Evolutionary conservation across 2,797 vertebrate genomes (phyloP).

Genomic region (Enteromius mattozi): DNA sequence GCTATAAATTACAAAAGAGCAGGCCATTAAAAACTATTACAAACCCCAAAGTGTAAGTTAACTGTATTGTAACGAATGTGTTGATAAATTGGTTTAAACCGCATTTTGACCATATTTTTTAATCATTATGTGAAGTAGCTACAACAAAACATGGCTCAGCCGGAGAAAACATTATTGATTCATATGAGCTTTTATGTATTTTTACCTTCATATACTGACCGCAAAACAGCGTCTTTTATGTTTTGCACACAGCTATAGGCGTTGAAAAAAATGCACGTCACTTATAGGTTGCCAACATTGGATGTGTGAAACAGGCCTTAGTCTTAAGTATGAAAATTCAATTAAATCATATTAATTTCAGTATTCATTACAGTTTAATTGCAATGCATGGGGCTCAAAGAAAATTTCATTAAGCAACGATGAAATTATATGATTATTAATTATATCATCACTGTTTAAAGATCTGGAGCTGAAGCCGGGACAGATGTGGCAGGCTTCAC

Average conservation of each 20-base stretch:
- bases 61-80: background rate
- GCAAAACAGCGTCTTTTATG: background rate
- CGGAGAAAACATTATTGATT: background rate
- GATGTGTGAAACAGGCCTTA: background rate
- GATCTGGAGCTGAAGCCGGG: conserved; percentile 11
- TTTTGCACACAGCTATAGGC: background rate
- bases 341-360: conserved; percentile 11
- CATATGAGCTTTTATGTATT: background rate
- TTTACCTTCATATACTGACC: background rate
- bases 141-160: background rate
- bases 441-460: conserved; percentile 28
- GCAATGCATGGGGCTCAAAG: conserved; percentile 16
- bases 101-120: background rate
- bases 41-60: background rate
- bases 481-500: conserved; percentile 23
- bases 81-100: background rate
- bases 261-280: background rate
- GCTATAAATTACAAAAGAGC: background rate
- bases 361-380: conserved; percentile 36
- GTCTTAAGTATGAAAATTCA: conserved; percentile 12
- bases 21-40: background rate
- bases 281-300: background rate
- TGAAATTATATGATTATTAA: conserved; percentile 38
- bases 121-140: background rate
- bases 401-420: conserved; percentile 40